Evolutionary conservation across 2,888 invertebrate species (phyloP), one percentile per base, ranked within the genome.

Genomic region (Archips xylosteana): DNA sequence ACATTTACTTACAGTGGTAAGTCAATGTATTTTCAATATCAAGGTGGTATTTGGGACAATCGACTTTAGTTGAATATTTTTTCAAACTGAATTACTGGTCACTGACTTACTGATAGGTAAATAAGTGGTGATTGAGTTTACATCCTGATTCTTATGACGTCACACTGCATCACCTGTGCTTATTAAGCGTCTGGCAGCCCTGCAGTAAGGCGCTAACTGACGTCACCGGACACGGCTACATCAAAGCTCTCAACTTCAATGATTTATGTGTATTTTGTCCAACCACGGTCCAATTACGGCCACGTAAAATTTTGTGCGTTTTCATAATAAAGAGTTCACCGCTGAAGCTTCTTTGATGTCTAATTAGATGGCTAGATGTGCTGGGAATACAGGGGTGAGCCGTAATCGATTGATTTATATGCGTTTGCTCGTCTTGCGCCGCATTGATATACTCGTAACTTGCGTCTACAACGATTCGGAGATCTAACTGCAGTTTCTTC

Each of bases 211-310:
- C 82, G 75, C 77, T 78, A 57, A 82, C 71, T 86, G 92, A 92
- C 94, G 92, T 92, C 92, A 92, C 82, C 89, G 90, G 92, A 92
- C 91, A 90, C 89, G 90, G 86, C 78, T 86, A 94, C 92, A 90
- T 94, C 94, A 94, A 94, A 94, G 92, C 85, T 80, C 78, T 80
- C 78, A 79, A 83, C 86, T 79, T 82, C 80, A 76, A 88, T 93
- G 93, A 93, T 93, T 91, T 93, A 94, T 92, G 87, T 82, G 84
- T 91, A 90, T 91, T 89, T 90, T 90, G 91, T 91, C 91, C 86
- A 84, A 86, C 85, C 87, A 84, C 87, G 88, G 82, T 85, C 92
- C 88, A 93, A 93, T 93, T 93, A 92, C 87, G 86, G 85, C 84
- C 83, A 83, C 82, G 88, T 89, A 91, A 91, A 90, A 68, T 70